Conservation (phyloP, 92 coral and sea anemone species). For the Epizoanthus rinbou region DNA sequence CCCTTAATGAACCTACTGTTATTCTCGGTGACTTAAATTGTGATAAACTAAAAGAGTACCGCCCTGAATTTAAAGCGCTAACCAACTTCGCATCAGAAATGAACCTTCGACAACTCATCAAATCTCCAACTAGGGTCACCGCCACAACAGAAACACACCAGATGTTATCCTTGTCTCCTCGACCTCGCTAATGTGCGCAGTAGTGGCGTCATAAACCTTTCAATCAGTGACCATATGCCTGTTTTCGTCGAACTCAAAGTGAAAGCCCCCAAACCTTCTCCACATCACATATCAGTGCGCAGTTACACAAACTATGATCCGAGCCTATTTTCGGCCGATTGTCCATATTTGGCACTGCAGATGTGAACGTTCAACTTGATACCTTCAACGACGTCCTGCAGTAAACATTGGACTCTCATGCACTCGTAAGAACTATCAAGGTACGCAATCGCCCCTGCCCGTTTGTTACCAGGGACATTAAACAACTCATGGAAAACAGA, state of each 20-base stretch:
- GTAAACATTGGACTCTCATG: conserved; percentile 40
- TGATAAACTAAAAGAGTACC: background rate
- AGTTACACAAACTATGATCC: conserved; percentile 59
- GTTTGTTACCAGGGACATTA: conserved; percentile 48
- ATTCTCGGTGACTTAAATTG: conserved; percentile 55
- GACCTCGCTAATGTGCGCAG: conserved; percentile 38
- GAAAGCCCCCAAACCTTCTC: conserved; percentile 40
- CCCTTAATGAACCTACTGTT: conserved; percentile 29
- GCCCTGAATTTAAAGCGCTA: conserved; percentile 44
- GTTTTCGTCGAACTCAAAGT: conserved; percentile 56
- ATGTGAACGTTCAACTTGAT: background rate
- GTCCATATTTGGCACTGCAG: background rate
- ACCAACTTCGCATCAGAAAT: conserved; percentile 32
- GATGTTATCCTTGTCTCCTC: conserved; percentile 52
- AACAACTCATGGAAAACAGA: conserved; percentile 47
- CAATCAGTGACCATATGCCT: conserved; percentile 66
- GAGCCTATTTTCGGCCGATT: conserved; percentile 6
- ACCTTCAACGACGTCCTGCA: conserved; percentile 39
- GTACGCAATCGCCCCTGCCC: conserved; percentile 66
- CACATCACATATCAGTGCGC: conserved; percentile 50
- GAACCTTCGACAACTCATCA: conserved; percentile 49
- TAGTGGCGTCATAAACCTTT: conserved; percentile 50
- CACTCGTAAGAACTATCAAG: conserved; percentile 47
- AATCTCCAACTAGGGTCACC: conserved; percentile 54
- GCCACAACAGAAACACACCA: too few relatives aligned